Evolutionary conservation across 2,888 invertebrate species (phyloP), one percentile per base, ranked within the genome.

Genomic region (Drosophila nigricruria): DNA sequence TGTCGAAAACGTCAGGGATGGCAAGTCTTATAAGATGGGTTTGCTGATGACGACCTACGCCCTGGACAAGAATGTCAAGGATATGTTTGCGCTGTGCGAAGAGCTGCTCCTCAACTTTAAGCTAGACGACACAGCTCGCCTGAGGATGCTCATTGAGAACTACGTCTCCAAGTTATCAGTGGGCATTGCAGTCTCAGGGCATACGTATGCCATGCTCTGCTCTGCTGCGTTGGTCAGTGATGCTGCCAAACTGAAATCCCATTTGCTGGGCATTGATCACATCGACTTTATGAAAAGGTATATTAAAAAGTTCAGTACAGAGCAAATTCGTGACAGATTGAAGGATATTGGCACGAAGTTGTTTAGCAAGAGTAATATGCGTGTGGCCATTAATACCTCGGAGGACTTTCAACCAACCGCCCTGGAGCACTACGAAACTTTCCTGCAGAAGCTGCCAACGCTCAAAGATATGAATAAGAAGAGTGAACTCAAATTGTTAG

Each of bases 121-220:
- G 57, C 94, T 97, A 63, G 93, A 94, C 1, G 97, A 98, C 91
- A 93, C 93, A 0, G 95, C 88, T n/a, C 94, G 98, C 61, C 95
- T 98, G 90, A 94, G 95, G 66, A 98, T 97, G 93, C 93, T 98
- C 36, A 93, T 97, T 0, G 96, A 96, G 65, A 96, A 96, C 90
- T 95, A 95, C 74, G 96, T 97, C 73, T 96, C 97, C 0, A 95
- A 96, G 74, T 92, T 97, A 75, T 95, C 96, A 0, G 96, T 96
- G 73, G 96, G 97, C 1, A 94, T 98, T 3, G 95, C 96, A 0
- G 95, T 96, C 77, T 94, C 94, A 36, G 98, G 97, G 0, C 97
- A 98, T 84, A 92, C 95, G 2, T 98, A 96, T 91, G 98, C 98
- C 0, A 97, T 98, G 96, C 95, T 96, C 70, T 95, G 96, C 52